Conservation (phyloP, 2,113 vertebrate genomes). For the Urocitellus parryii region DNA sequence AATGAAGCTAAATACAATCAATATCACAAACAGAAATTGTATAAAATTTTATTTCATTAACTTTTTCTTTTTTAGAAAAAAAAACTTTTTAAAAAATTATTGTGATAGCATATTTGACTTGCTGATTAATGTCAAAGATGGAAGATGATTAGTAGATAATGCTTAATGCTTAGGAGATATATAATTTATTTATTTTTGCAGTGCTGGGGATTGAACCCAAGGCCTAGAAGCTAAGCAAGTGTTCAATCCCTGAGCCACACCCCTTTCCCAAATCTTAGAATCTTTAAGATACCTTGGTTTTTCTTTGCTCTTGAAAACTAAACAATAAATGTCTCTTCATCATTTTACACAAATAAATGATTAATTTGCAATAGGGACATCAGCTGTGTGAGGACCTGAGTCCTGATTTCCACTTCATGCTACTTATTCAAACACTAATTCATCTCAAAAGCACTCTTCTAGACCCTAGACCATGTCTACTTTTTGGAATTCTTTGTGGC, state of each 20-base stretch:
- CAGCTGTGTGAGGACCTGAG: not conserved
- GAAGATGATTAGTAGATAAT: not conserved
- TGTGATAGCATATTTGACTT: slow-evolving; percentile 18
- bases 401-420: not conserved
- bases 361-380: not conserved
- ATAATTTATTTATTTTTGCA: too few relatives aligned
- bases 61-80: too few relatives aligned
- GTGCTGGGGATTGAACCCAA: too few relatives aligned
- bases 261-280: not conserved
- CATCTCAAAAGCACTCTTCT: not conserved
- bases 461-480: not conserved
- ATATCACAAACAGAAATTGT: too few relatives aligned
- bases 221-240: too few relatives aligned
- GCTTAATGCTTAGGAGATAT: too few relatives aligned
- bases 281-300: not conserved
- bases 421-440: too few relatives aligned
- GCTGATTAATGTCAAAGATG: not conserved
- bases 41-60: too few relatives aligned
- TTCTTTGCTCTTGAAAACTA: not conserved
- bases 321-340: not conserved
- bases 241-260: too few relatives aligned
- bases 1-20: too few relatives aligned
- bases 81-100: not conserved
- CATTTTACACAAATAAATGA: not conserved
- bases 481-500: not conserved